These are phyloP conservation scores for Tinea trinotella DNA, from an alignment of 2,888 invertebrate genomes.

Conservation along the genomic window DNA sequence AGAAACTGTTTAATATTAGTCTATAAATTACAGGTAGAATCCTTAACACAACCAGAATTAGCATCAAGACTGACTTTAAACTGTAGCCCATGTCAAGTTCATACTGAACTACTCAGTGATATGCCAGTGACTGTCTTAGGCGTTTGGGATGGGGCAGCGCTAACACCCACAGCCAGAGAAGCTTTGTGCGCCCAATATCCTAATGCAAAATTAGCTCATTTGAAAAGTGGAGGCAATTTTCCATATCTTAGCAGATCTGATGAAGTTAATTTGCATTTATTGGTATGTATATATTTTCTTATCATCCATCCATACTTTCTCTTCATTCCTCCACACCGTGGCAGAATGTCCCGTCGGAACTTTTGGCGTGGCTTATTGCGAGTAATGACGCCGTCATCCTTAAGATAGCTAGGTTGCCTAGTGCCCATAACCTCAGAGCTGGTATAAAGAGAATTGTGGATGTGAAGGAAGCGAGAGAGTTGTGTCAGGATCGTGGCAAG, in stretches of 20 bases:
- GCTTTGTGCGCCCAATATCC: slow-evolving; percentile 90
- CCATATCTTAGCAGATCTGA: slow-evolving; percentile 90
- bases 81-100: slow-evolving; percentile 84
- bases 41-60: slow-evolving; percentile 84
- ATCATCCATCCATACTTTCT: neutral
- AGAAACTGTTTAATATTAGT: neutral
- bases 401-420: no score
- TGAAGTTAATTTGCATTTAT: slow-evolving; percentile 90
- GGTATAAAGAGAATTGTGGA: no score
- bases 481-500: no score
- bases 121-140: slow-evolving; percentile 88
- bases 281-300: slow-evolving; percentile 69
- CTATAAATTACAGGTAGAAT: slow-evolving; percentile 78
- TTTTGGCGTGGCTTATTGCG: no score
- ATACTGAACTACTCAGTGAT: slow-evolving; percentile 78
- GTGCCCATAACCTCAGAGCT: no score
- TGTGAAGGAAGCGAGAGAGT: no score
- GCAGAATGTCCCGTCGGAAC: neutral
- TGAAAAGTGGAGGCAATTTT: slow-evolving; percentile 92
- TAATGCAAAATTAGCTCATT: slow-evolving; percentile 86
- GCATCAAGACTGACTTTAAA: slow-evolving; percentile 91
- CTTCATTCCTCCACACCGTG: slow-evolving; percentile 1
- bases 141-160: slow-evolving; percentile 90
- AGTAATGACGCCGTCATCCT: no score
- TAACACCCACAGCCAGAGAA: slow-evolving; percentile 83